Evolutionary conservation across 2,113 vertebrate species (phyloP).

Genomic region (Chaenogobius annularis): DNA sequence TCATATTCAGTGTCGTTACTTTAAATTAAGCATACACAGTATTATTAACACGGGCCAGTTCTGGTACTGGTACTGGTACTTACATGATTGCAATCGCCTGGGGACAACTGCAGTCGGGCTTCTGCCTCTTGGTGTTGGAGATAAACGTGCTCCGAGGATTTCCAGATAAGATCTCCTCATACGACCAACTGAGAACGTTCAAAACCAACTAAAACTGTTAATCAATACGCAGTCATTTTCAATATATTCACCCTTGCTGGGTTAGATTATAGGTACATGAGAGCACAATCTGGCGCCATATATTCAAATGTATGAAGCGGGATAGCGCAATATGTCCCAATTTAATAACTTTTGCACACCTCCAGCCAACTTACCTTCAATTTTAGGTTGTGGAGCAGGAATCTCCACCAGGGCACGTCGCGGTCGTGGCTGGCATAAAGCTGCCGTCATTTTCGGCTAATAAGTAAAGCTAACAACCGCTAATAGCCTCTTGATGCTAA

Average conservation of each 20-base stretch:
- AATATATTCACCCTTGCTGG: too few relatives aligned
- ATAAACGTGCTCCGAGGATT: conserved; percentile 55
- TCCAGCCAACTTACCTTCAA: conserved; percentile 55
- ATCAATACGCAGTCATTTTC: too few relatives aligned
- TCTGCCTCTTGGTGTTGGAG: conserved; percentile 36
- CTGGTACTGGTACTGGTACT: conserved; percentile 22
- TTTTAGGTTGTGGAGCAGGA: conserved; percentile 74
- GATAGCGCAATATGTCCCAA: not conserved
- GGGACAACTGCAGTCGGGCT: not conserved
- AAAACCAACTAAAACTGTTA: not conserved
- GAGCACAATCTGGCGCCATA: not conserved
- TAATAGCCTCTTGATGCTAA: conserved; percentile 21
- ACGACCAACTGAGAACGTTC: conserved; percentile 39
- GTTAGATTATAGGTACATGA: not conserved
- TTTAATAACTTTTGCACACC: not conserved
- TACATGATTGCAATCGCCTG: conserved; percentile 42
- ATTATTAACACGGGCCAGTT: not conserved
- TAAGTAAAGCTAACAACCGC: conserved; percentile 19
- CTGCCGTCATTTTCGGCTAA: conserved; percentile 49
- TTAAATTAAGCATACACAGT: not conserved
- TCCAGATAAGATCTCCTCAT: conserved; percentile 75
- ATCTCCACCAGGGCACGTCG: conserved; percentile 74
- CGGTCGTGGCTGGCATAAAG: conserved; percentile 59
- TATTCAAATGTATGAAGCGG: not conserved
- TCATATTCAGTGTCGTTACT: too few relatives aligned